phyloP scores from a whole-genome alignment of 2,797 vertebrate genomes.

The Hydrocynus forskahlii region DNA sequence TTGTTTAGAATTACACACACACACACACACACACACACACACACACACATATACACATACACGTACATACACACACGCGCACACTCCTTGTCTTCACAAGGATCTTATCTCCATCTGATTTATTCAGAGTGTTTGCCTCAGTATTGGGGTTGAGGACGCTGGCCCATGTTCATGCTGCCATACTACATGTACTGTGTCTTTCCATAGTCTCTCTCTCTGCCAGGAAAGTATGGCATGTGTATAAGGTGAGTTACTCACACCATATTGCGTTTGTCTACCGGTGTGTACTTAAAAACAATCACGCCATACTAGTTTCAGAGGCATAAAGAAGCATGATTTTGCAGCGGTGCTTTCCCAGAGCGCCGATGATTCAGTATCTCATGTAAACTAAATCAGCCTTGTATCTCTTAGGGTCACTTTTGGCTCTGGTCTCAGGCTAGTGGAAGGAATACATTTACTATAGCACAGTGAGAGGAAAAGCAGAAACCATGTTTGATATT shows the following conservation, averaged over 20 bases:
- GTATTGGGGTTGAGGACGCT: not conserved
- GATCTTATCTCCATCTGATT: not conserved
- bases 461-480: conserved; percentile 45
- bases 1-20: conserved; percentile 13
- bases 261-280: not conserved
- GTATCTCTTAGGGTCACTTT: conserved; percentile 50
- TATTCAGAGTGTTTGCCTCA: not conserved
- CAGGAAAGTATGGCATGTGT: conserved; percentile 19
- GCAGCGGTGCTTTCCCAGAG: conserved; percentile 48
- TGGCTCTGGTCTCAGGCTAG: conserved; percentile 45
- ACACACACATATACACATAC: not conserved
- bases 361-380: conserved; percentile 52
- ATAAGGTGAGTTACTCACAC: conserved; percentile 2
- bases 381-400: conserved; percentile 56
- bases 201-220: conserved; percentile 20
- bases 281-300: not conserved
- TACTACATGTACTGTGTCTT: conserved; percentile 9
- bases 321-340: conserved; percentile 42
- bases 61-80: not conserved
- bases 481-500: conserved; percentile 27
- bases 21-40: conserved; percentile 6
- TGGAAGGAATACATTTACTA: conserved; percentile 51
- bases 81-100: too few species aligned
- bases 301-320: conserved; percentile 14
- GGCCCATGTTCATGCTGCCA: not conserved